These are phyloP conservation scores for Vicugna pacos DNA, from an alignment of 2,113 vertebrate genomes.

Conservation along the genomic window DNA sequence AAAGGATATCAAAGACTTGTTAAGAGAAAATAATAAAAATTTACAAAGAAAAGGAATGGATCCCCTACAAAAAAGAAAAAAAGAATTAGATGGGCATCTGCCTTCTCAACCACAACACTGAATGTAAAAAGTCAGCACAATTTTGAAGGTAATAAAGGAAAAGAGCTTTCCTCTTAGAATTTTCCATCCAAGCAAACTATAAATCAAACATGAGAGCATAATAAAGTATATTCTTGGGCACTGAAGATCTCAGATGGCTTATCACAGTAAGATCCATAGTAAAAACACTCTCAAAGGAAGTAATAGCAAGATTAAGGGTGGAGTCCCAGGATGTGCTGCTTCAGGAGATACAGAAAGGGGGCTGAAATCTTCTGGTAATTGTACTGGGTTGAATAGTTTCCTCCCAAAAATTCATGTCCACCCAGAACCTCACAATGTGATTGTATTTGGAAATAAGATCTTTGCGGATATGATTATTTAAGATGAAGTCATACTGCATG, in stretches of 20 bases:
- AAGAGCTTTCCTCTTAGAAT: neutral
- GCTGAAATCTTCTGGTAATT: neutral
- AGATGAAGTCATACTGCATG: no score
- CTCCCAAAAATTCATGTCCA: neutral
- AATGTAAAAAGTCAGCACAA: neutral
- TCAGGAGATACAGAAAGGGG: neutral
- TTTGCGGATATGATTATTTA: no score
- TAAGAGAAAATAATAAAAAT: neutral
- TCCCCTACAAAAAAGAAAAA: neutral
- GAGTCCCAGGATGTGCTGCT: neutral
- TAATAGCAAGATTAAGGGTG: no score
- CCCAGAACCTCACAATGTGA: neutral
- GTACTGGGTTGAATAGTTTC: neutral
- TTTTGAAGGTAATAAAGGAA: neutral
- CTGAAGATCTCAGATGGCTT: neutral
- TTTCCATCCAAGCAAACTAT: neutral
- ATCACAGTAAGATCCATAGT: neutral
- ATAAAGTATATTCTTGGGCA: neutral
- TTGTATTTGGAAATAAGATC: no score
- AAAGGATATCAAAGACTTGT: neutral
- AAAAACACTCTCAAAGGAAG: neutral
- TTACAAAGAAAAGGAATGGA: neutral
- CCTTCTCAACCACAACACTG: neutral
- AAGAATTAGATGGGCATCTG: neutral
- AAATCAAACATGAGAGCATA: neutral